phyloP scores from a whole-genome alignment of 2,113 vertebrate species.

The Centrocercus urophasianus region DNA sequence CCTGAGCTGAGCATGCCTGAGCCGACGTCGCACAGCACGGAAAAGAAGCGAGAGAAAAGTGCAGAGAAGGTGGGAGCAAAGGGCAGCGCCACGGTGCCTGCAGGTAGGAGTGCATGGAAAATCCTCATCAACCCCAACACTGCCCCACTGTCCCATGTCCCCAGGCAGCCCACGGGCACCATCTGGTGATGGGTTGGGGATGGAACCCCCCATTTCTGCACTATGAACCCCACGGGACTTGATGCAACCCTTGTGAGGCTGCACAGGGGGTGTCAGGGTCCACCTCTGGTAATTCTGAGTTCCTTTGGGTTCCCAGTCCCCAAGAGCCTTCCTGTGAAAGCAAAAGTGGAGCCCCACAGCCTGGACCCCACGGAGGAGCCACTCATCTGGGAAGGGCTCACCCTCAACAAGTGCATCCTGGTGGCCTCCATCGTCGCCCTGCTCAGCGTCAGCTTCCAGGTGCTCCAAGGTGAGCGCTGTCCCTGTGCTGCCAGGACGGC shows the following conservation, averaged over 20 bases:
- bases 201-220: rapidly evolving
- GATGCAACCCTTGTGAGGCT: background rate
- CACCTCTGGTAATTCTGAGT: background rate
- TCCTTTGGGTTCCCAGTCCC: slow-evolving; percentile 21
- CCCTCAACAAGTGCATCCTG: slow-evolving; percentile 89
- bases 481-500: background rate
- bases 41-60: background rate
- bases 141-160: background rate
- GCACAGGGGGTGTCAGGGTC: background rate
- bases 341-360: slow-evolving; percentile 57
- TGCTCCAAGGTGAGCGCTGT: slow-evolving; percentile 84
- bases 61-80: background rate
- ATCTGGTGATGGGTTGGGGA: rapidly evolving
- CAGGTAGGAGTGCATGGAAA: slow-evolving; percentile 17
- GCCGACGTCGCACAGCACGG: background rate
- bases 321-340: slow-evolving; percentile 36
- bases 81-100: background rate
- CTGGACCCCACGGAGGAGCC: slow-evolving; percentile 40
- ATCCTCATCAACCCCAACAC: rapidly evolving
- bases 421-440: slow-evolving; percentile 84
- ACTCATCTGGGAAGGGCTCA: slow-evolving; percentile 87
- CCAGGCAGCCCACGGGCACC: rapidly evolving
- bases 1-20: slow-evolving; percentile 59
- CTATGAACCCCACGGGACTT: background rate
- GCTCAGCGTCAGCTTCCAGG: slow-evolving; percentile 86